A percentile compares a stretch with the other conserved stretches of the same genome.
These are phyloP conservation scores for Agrochola circellaris DNA, from an alignment of 2,888 invertebrate genomes.

Conservation along the genomic window DNA sequence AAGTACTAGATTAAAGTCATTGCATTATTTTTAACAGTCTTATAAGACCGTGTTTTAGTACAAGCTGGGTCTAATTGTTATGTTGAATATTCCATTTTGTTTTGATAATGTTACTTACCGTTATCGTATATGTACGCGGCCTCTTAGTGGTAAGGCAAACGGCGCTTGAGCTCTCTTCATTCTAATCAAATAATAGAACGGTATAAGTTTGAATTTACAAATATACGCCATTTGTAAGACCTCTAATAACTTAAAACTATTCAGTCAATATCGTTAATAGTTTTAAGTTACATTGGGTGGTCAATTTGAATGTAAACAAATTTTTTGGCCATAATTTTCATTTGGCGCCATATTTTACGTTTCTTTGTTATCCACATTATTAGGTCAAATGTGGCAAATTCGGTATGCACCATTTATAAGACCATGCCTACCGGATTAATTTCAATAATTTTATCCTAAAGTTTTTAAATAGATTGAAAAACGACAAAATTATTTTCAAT, in stretches of 20 bases:
- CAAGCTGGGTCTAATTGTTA: neutral
- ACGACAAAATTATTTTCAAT: too few relatives aligned
- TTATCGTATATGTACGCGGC: neutral
- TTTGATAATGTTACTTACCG: neutral
- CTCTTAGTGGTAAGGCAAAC: neutral
- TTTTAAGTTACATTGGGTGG: neutral
- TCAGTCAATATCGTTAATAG: neutral
- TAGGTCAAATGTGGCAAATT: too few relatives aligned
- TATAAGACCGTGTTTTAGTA: neutral
- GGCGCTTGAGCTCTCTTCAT: neutral
- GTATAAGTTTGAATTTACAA: neutral
- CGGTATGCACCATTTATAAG: neutral
- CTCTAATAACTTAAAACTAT: neutral
- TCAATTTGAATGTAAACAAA: neutral
- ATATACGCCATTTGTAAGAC: neutral
- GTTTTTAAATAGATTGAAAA: too few relatives aligned
- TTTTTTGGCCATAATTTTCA: neutral
- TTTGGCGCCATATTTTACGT: neutral
- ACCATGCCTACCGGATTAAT: neutral
- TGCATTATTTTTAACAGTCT: too few relatives aligned
- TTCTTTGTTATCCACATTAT: too few relatives aligned
- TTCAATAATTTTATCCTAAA: too few relatives aligned
- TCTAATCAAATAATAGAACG: neutral
- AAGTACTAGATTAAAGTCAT: neutral
- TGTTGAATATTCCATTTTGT: conserved; percentile 26